phyloP scores from a whole-genome alignment of 2,797 vertebrate genomes.

The Sternotherus odoratus region DNA sequence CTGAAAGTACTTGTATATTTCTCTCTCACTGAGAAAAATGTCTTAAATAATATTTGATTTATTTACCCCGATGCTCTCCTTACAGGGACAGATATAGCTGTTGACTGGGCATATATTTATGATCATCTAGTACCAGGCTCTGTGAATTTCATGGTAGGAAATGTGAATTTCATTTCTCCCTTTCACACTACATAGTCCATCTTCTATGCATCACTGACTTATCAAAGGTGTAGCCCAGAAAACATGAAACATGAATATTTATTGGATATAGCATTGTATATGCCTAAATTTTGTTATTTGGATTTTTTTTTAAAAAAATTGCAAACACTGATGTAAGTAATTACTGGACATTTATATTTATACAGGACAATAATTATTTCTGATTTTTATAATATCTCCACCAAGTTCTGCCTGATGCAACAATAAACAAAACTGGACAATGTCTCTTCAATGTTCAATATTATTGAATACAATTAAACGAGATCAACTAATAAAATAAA shows the following conservation, averaged over 20 bases:
- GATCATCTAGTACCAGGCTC: constrained; percentile 56
- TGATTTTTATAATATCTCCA: constrained; percentile 2
- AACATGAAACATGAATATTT: constrained; percentile 65
- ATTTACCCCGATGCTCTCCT: constrained; percentile 66
- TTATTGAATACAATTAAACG: background rate
- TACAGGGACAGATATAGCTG: constrained; percentile 67
- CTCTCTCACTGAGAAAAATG: constrained; percentile 66
- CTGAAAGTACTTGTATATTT: constrained; percentile 68
- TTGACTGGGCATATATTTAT: constrained; percentile 77
- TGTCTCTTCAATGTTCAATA: background rate
- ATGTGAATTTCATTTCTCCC: constrained; percentile 75
- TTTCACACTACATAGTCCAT: constrained; percentile 65
- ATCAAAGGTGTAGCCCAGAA: constrained; percentile 52
- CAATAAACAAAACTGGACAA: background rate
- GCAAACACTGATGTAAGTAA: background rate
- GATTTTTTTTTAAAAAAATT: no score
- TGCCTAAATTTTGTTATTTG: constrained; percentile 12
- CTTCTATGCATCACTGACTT: constrained; percentile 64
- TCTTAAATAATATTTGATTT: constrained; percentile 74
- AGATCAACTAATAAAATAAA: background rate
- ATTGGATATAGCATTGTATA: constrained; percentile 51
- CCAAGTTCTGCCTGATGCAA: background rate
- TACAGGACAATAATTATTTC: no score
- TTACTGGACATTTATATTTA: background rate
- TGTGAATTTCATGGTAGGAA: constrained; percentile 60